Conservation (phyloP, 2,797 vertebrate species). For the Limnodromus scolopaceus region DNA sequence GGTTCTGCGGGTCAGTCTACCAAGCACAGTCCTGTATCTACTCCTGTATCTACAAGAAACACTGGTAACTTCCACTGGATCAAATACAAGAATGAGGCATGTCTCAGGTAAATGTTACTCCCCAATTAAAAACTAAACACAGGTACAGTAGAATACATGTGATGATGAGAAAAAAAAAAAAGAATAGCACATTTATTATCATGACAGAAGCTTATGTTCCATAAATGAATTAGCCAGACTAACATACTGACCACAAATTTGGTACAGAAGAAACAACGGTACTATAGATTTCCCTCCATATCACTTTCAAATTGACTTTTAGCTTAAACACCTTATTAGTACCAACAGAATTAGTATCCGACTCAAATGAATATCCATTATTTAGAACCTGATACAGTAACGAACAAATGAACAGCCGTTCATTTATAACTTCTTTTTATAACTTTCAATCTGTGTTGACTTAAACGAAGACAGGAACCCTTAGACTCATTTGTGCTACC, state of each 20-base stretch:
- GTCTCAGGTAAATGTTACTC: neutral
- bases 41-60: neutral
- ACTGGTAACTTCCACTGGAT: neutral
- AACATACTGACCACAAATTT: neutral
- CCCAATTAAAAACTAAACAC: neutral
- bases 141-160: neutral
- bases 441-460: neutral
- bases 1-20: neutral
- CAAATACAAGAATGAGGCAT: rapidly evolving
- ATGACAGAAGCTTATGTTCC: neutral
- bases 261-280: neutral
- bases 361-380: neutral
- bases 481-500: neutral
- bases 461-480: neutral
- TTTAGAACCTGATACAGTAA: neutral
- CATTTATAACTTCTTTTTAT: neutral
- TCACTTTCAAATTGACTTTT: neutral
- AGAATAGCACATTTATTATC: neutral
- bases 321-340: neutral
- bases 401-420: neutral
- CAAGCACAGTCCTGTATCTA: neutral
- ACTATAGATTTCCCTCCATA: neutral
- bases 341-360: neutral
- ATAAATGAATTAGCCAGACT: neutral
- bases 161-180: neutral